Evolutionary conservation across 2,888 invertebrate genomes (phyloP).

Genomic region (Eledona agricola): DNA sequence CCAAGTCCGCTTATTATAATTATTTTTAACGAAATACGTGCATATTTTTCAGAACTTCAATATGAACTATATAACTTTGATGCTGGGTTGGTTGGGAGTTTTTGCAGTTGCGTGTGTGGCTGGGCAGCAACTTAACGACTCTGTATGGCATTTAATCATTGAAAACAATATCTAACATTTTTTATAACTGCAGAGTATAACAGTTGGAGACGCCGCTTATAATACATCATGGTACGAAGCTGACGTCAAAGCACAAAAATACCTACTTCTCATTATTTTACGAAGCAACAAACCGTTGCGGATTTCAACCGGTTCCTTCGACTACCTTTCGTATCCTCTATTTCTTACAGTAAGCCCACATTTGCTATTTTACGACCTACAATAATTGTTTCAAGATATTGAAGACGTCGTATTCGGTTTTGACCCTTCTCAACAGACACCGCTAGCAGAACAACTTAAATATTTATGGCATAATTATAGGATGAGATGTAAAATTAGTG

Average conservation of each 20-base stretch:
- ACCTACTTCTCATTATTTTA: background rate
- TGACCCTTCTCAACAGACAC: slow-evolving; percentile 1
- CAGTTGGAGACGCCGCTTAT: background rate
- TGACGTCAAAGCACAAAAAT: background rate
- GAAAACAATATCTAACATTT: background rate
- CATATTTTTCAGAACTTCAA: too few relatives aligned
- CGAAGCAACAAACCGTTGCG: background rate
- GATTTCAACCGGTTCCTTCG: background rate
- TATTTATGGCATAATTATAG: background rate
- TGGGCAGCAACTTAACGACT: too few relatives aligned
- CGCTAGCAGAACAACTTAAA: background rate
- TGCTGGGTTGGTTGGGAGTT: too few relatives aligned
- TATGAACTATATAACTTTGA: too few relatives aligned
- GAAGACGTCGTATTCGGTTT: slow-evolving; percentile 6
- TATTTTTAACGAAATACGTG: too few relatives aligned
- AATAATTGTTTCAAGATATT: slow-evolving; percentile 1
- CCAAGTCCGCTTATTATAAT: too few relatives aligned
- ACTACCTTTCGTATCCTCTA: background rate
- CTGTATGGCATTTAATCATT: too few relatives aligned
- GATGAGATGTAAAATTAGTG: background rate
- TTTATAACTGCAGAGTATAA: slow-evolving; percentile 3
- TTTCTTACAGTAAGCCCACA: background rate
- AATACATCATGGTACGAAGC: slow-evolving; percentile 2
- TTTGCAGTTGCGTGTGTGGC: too few relatives aligned
- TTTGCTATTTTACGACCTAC: background rate